phyloP scores from a whole-genome alignment of 2,888 invertebrate species.

The Troilus luridus region DNA sequence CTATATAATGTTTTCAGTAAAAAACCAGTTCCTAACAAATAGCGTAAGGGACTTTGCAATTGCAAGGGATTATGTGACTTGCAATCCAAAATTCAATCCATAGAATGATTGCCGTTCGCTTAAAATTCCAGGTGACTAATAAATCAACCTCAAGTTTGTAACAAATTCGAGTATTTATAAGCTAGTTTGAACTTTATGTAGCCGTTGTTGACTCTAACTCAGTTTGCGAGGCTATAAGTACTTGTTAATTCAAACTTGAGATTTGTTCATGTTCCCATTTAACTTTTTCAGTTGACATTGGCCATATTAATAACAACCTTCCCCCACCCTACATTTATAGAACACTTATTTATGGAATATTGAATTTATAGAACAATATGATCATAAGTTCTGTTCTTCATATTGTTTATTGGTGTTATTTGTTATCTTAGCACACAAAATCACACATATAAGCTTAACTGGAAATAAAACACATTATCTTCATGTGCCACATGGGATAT shows the following conservation, averaged over 20 bases:
- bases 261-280: slow-evolving; percentile 15
- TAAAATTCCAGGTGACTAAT: not conserved
- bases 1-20: too few relatives aligned
- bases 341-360: not conserved
- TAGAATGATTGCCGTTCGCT: not conserved
- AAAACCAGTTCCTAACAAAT: too few relatives aligned
- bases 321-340: not conserved
- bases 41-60: too few relatives aligned
- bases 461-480: too few relatives aligned
- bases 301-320: not conserved
- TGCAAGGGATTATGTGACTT: too few relatives aligned
- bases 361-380: too few relatives aligned
- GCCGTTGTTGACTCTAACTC: not conserved
- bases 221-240: not conserved
- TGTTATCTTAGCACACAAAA: too few relatives aligned
- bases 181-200: not conserved
- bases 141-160: not conserved
- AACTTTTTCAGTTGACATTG: slow-evolving; percentile 28
- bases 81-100: not conserved
- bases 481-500: too few relatives aligned
- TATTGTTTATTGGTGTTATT: too few relatives aligned
- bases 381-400: too few relatives aligned
- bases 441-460: too few relatives aligned
- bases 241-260: slow-evolving; percentile 31
- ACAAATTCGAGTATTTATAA: slow-evolving; percentile 19